A percentile compares a stretch with the other conserved stretches of the same genome.
Evolutionary conservation across 1,140 invertebrate species (phyloP).

Genomic region (Dendrolimus punctatus): DNA sequence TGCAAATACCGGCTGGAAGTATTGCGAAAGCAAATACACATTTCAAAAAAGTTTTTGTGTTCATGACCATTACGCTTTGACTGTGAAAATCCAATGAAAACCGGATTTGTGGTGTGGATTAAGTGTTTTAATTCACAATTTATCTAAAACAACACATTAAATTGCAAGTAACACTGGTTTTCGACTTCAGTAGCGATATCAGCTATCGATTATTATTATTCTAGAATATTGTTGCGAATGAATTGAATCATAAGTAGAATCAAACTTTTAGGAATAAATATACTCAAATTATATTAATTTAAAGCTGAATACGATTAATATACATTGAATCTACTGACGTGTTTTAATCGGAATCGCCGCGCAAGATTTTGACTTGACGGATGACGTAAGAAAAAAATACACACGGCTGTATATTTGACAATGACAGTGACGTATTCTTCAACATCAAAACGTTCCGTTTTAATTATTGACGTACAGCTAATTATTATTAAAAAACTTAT

Average conservation of each 20-base stretch:
- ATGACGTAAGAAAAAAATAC: too few relatives aligned
- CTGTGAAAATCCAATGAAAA: neutral
- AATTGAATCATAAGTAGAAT: too few relatives aligned
- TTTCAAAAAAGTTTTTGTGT: conserved; percentile 14
- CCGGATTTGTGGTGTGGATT: too few relatives aligned
- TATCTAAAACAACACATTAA: too few relatives aligned
- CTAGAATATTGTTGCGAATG: too few relatives aligned
- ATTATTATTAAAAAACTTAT: too few relatives aligned
- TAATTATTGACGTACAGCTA: neutral
- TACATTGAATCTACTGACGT: conserved; percentile 15
- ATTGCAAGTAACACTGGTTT: too few relatives aligned
- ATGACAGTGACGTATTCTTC: conserved; percentile 6
- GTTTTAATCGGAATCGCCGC: conserved; percentile 15
- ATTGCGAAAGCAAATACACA: conserved; percentile 17
- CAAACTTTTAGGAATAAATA: neutral
- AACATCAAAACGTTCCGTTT: conserved; percentile 14
- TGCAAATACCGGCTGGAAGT: conserved; percentile 26
- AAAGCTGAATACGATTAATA: conserved; percentile 2
- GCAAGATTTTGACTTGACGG: conserved; percentile 4
- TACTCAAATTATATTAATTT: conserved; percentile 1
- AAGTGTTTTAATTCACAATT: too few relatives aligned
- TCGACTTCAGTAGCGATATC: too few relatives aligned
- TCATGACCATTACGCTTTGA: conserved; percentile 19
- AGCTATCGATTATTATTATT: too few relatives aligned
- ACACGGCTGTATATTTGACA: conserved; percentile 12